Base-by-base conservation (phyloP, 2,888 invertebrate genomes). In the Linnaemya tessellans region DNA sequence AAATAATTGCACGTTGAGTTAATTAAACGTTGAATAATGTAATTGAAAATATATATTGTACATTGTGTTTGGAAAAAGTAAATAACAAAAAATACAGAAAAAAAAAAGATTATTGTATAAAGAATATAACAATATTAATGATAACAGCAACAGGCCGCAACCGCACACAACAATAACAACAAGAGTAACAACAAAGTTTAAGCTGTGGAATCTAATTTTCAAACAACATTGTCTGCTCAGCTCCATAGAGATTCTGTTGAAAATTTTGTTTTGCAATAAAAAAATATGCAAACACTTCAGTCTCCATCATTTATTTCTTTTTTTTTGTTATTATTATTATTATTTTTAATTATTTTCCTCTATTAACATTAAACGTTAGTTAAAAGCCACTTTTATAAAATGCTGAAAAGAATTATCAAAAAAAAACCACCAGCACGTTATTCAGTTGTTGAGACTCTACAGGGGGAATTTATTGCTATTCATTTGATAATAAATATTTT, bases 1-100 rank as follows among this genome's bases (percentile, higher is more conserved):
- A 92, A 91, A 92, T 92, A 92, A 92, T 92, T 92, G 90, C 91
- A 89, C 90, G 91, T 91, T 91, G 90, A 92, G 91, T 91, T 92
- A 92, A 92, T 92, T 92, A 92, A 92, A 92, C 92, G 91, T 89
- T 91, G 92, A 92, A 92, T 91, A 91, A 90, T 91, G 90, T 91
- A 92, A 91, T 91, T 91, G 91, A 90, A 88, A 90, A 90, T 80
- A 56, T 65, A 89, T 80, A 56, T 65, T 60, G 13, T 64, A 22
- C 25, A 68, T 41, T 68, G 38, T 60, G 43, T 73, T 73, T 73
- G 18, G 25, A 35, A 20, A n/a, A 43, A 64, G 7, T 41, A 46
- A 35, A 15, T 46, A 46, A 30, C 30, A 30, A 30, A 30, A 30
- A 30, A 2, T 3, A 30, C 30, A 30, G 30, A 2, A 30, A 30